A percentile compares a stretch with the other conserved stretches of the same genome.
Evolutionary conservation across 2,888 invertebrate genomes (phyloP).

Genomic region (Choristoneura rosaceana): DNA sequence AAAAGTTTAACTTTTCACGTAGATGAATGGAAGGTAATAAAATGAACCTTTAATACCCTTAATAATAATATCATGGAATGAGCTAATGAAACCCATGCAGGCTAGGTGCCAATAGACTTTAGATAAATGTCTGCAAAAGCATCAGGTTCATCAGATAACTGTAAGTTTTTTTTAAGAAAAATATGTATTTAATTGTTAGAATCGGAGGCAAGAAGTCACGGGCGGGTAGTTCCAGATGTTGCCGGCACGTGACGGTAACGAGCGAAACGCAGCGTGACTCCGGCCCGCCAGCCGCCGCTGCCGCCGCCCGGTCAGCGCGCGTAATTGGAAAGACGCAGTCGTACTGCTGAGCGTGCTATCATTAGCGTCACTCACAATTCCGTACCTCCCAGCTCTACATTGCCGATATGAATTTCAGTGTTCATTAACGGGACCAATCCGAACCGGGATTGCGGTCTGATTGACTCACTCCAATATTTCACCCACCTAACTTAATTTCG

Average conservation of each 20-base stretch:
- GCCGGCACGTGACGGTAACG: conserved; percentile 78
- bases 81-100: not conserved
- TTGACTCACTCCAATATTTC: conserved; percentile 5
- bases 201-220: conserved; percentile 65
- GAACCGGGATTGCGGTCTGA: conserved; percentile 12
- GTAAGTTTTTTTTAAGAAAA: conserved; percentile 12
- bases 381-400: conserved; percentile 52
- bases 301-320: conserved; percentile 51
- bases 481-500: too few relatives aligned
- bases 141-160: conserved; percentile 1
- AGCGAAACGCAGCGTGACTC: conserved; percentile 78
- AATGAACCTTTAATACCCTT: too few relatives aligned
- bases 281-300: conserved; percentile 49
- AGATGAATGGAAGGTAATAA: not conserved
- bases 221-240: conserved; percentile 72
- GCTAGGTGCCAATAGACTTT: not conserved
- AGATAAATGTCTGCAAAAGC: not conserved
- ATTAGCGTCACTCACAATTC: conserved; percentile 84
- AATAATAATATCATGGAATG: not conserved
- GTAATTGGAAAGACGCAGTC: conserved; percentile 78
- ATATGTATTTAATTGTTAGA: conserved; percentile 29
- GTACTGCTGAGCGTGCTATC: conserved; percentile 72
- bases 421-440: conserved; percentile 36
- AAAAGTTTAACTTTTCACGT: not conserved
- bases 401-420: conserved; percentile 45